Conservation (phyloP, 2,888 invertebrate genomes). For the Hyposoter didymator region DNA sequence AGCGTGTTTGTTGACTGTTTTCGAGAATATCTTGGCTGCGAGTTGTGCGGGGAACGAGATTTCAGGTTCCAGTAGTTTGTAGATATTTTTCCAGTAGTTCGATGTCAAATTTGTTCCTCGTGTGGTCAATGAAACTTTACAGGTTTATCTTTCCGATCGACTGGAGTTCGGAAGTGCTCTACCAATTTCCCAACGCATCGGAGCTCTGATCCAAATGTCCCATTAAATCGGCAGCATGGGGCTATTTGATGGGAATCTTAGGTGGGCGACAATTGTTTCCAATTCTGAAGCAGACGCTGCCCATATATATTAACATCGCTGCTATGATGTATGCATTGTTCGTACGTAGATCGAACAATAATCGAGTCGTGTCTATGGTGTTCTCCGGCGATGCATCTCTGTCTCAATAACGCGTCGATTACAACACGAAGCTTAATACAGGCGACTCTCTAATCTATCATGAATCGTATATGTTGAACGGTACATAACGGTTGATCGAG, state of each 20-base stretch:
- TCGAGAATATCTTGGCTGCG: background rate
- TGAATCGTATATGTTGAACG: background rate
- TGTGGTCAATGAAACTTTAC: background rate
- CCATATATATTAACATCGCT: constrained; percentile 33
- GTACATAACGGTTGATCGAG: constrained; percentile 14
- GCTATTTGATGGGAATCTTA: constrained; percentile 36
- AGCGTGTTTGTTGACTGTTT: background rate
- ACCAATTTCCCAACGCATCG: background rate
- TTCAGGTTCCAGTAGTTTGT: too few species aligned
- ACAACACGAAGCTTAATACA: constrained; percentile 50
- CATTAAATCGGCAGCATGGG: constrained; percentile 22
- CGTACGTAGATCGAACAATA: constrained; percentile 45
- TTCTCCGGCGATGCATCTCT: constrained; percentile 51
- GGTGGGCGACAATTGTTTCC: constrained; percentile 52
- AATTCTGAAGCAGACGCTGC: constrained; percentile 29
- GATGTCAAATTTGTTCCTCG: background rate
- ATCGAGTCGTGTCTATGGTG: constrained; percentile 42
- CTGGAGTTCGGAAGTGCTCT: background rate
- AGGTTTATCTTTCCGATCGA: background rate
- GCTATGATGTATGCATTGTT: constrained; percentile 23
- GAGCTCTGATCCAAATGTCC: background rate
- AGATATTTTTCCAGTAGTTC: background rate
- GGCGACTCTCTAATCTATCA: constrained; percentile 34
- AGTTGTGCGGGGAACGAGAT: background rate
- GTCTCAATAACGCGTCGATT: constrained; percentile 39